Percentiles rank a stretch among this genome's conserved stretches.
Evolutionary conservation across 1,140 invertebrate species (phyloP).

Genomic region (Camponotus pennsylvanicus): DNA sequence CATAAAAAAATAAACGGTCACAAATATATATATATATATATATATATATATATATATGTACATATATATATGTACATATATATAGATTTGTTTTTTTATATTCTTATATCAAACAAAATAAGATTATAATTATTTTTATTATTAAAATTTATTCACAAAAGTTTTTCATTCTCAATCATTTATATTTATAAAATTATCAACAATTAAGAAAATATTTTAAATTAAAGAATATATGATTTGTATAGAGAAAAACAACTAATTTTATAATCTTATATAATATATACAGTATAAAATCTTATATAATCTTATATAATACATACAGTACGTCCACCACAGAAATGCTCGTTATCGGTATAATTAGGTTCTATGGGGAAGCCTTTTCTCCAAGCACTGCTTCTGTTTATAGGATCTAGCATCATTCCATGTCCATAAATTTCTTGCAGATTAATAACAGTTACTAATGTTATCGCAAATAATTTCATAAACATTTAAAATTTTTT

Average conservation of each 20-base stretch:
- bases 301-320: constrained; percentile 45
- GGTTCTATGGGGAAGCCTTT: constrained; percentile 91
- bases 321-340: constrained; percentile 89
- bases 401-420: constrained; percentile 89
- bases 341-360: constrained; percentile 90
- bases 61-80: too few species aligned
- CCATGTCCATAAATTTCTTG: constrained; percentile 87
- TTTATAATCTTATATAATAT: too few species aligned
- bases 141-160: too few species aligned
- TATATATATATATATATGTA: too few species aligned
- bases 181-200: background rate
- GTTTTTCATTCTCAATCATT: too few species aligned
- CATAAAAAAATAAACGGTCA: too few species aligned
- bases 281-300: background rate
- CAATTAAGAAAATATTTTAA: background rate
- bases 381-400: constrained; percentile 90
- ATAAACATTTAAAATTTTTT: background rate
- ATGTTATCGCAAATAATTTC: constrained; percentile 25
- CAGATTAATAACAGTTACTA: constrained; percentile 53
- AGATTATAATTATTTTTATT: too few species aligned
- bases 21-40: too few species aligned
- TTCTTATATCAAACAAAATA: too few species aligned
- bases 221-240: background rate
- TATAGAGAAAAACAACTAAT: background rate
- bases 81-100: too few species aligned